Evolutionary conservation across 92 coral and sea anemone species (phyloP), one percentile per base, ranked within the genome.

Genomic region (Zoanthus sociatus): DNA sequence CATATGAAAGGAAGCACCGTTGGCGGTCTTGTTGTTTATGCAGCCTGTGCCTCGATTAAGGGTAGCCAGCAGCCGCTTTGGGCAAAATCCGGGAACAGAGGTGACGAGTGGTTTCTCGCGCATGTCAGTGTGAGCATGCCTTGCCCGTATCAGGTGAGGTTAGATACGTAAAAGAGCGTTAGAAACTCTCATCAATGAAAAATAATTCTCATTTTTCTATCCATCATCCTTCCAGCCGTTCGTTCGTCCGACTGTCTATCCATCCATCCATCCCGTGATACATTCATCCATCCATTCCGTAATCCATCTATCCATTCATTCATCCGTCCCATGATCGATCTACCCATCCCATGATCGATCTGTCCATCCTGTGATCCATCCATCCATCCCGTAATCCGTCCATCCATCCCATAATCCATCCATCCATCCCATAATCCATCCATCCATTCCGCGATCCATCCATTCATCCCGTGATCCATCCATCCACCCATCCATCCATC

Each of bases 31-130:
- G 10, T 64, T 17, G 26, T 81, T 51, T 66, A 81, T 37, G 20
- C 85, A 26, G 67, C 56, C 20, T 81, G 85, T 18, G 17, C 76
- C 51, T 20, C 75, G 3, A 73, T 21, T 26, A 9, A 10, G 13
- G 5, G 17, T 44, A 46, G 7, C 61, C 76, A 47, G 32, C 85
- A 71, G 21, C 85, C 37, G 44, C 63, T 81, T 37, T 81, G 85
- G 85, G 61, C 21, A 20, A 81, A 47, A 67, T 81, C 85, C 14
- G 47, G 46, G 5, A 81, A 66, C 74, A 26, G 21, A 81, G 85
- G 75, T 44, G 70, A 64, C 75, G 67, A 81, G 21, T 81, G 85
- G 85, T 20, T 12, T 46, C 61, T 64, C 2, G 85, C 74, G 15
- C 45, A 81, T 54, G 70, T 81, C 73, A 81, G 46, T 45, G 61